Evolutionary conservation across 2,113 vertebrate genomes (phyloP).

Genomic region (Notothenia rossii): DNA sequence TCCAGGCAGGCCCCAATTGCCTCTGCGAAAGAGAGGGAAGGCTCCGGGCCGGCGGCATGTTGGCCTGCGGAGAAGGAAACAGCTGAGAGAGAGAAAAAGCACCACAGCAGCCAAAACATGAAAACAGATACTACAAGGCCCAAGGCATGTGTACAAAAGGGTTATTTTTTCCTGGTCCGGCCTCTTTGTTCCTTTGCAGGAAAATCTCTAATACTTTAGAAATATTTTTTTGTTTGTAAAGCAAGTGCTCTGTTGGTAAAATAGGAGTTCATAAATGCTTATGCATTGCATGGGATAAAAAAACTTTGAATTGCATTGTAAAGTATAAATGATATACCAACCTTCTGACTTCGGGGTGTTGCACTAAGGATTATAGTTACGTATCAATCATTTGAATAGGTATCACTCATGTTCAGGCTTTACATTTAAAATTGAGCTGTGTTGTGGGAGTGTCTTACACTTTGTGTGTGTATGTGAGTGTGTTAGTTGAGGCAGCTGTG

Average conservation of each 20-base stretch:
- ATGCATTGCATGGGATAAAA: no score
- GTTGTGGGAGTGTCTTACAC: not conserved
- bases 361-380: not conserved
- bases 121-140: not conserved
- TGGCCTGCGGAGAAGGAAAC: conserved; percentile 43
- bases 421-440: not conserved
- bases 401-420: not conserved
- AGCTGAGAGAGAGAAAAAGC: conserved; percentile 43
- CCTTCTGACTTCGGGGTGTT: no score
- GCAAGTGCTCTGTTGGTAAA: no score
- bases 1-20: conserved; percentile 56
- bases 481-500: not conserved
- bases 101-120: conserved; percentile 25
- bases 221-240: no score
- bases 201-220: not conserved
- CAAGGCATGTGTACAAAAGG: not conserved
- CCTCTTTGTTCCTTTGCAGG: not conserved
- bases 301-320: no score
- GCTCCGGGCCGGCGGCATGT: conserved; percentile 48
- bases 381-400: not conserved
- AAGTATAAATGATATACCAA: no score
- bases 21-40: conserved; percentile 20
- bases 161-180: not conserved
- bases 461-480: conserved; percentile 3
- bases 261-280: no score